Evolutionary conservation across 1,140 invertebrate genomes (phyloP).

Genomic region (Drosophila virilis): DNA sequence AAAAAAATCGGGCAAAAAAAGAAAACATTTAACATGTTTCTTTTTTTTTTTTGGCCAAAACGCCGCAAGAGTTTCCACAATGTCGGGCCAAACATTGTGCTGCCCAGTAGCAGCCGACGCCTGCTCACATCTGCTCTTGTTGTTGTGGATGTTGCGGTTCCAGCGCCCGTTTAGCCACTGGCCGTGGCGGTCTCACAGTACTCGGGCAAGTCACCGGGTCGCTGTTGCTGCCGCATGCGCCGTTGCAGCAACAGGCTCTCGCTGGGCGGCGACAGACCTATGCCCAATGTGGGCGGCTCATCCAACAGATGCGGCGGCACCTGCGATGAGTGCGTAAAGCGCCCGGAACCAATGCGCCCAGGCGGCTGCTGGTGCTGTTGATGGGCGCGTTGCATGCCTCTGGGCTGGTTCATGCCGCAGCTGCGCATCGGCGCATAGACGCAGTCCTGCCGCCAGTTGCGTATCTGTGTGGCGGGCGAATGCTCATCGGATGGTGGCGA

Average conservation of each 20-base stretch:
- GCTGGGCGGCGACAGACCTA: constrained; percentile 93
- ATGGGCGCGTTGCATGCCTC: constrained; percentile 33
- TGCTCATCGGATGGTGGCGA: constrained; percentile 78
- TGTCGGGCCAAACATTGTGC: neutral
- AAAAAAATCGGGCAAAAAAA: constrained; percentile 26
- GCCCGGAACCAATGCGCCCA: constrained; percentile 63
- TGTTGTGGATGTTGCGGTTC: neutral
- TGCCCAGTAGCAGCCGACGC: neutral
- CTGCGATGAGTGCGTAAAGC: constrained; percentile 53
- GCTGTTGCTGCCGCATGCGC: constrained; percentile 84
- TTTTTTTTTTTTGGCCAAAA: constrained; percentile 19
- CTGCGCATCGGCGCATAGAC: constrained; percentile 61
- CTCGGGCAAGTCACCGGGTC: constrained; percentile 61
- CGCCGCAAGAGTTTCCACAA: constrained; percentile 10
- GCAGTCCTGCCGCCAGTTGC: constrained; percentile 81
- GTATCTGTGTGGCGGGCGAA: constrained; percentile 56
- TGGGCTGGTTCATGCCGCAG: constrained; percentile 59
- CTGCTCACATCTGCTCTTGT: constrained; percentile 26
- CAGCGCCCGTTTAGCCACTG: constrained; percentile 59
- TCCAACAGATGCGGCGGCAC: constrained; percentile 59
- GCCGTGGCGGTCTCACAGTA: constrained; percentile 78
- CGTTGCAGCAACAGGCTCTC: constrained; percentile 93
- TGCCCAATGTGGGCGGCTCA: constrained; percentile 70
- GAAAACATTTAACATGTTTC: constrained; percentile 23
- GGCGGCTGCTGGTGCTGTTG: constrained; percentile 38